Conservation (phyloP, 2,888 invertebrate genomes). For the Gibbula magus region DNA sequence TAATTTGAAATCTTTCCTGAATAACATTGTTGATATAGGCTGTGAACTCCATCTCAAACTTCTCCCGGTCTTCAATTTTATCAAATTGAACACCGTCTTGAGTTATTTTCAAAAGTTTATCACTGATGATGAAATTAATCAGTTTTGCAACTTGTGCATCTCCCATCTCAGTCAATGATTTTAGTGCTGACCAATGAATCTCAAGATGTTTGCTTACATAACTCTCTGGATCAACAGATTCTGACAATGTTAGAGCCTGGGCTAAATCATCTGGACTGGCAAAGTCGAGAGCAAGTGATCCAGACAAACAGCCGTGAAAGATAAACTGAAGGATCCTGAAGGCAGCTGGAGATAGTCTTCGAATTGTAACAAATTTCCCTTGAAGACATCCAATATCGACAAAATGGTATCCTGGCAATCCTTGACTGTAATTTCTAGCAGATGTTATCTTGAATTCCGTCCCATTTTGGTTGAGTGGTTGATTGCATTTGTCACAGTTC, state of each 20-base stretch:
- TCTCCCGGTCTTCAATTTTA: neutral
- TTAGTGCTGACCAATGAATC: slow-evolving; percentile 15
- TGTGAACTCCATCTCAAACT: neutral
- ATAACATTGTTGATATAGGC: neutral
- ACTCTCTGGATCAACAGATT: neutral
- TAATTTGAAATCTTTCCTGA: neutral
- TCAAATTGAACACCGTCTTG: neutral
- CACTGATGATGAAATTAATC: slow-evolving; percentile 2
- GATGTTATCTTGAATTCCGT: neutral
- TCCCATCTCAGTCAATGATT: slow-evolving; percentile 24
- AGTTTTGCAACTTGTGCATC: slow-evolving; percentile 22
- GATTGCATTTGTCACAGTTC: neutral
- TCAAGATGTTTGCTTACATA: slow-evolving; percentile 6
- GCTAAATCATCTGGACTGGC: neutral
- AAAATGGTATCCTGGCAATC: neutral
- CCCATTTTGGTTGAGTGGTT: neutral
- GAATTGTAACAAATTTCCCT: neutral
- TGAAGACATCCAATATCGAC: neutral
- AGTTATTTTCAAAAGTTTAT: neutral
- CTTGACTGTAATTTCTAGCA: neutral
- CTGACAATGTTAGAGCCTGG: neutral
- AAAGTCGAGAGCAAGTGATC: slow-evolving; percentile 23
- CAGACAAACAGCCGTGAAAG: neutral
- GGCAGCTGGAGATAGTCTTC: slow-evolving; percentile 21
- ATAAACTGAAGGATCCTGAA: slow-evolving; percentile 19